Evolutionary conservation across 2,113 vertebrate genomes (phyloP).

Genomic region (Gymnocephalus cernua): DNA sequence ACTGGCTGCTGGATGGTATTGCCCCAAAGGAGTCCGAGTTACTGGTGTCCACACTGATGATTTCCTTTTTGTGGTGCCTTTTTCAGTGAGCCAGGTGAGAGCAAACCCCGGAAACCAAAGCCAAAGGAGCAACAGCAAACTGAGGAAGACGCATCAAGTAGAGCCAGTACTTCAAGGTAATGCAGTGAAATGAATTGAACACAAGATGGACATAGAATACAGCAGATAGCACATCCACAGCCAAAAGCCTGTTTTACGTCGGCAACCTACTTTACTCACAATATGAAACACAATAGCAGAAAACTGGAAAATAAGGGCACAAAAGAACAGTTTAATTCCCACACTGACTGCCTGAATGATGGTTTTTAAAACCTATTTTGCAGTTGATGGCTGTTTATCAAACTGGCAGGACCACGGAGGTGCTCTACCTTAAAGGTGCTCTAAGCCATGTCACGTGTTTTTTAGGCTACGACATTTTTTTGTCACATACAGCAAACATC

Average conservation of each 20-base stretch:
- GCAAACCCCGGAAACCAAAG: conserved; percentile 85
- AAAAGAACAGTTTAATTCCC: not conserved
- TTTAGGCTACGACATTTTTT: too few relatives aligned
- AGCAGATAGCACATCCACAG: not conserved
- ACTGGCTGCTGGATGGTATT: not conserved
- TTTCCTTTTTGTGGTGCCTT: conserved; percentile 4
- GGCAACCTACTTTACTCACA: not conserved
- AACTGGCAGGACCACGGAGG: not conserved
- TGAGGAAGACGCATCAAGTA: conserved; percentile 77
- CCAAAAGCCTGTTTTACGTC: not conserved
- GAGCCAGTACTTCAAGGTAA: conserved; percentile 81
- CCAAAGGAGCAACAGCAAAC: conserved; percentile 81
- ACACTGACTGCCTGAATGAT: not conserved
- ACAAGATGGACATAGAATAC: not conserved
- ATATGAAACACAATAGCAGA: not conserved
- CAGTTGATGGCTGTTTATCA: not conserved
- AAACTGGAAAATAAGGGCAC: not conserved
- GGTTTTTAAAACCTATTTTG: not conserved
- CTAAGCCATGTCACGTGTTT: too few relatives aligned
- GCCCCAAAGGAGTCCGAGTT: not conserved
- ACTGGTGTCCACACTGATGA: not conserved
- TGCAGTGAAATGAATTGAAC: not conserved
- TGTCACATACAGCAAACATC: too few relatives aligned
- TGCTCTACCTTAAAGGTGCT: not conserved
- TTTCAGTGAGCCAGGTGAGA: conserved; percentile 90